phyloP scores from a whole-genome alignment of 1,140 invertebrate species.

The Drosophila dunni region DNA sequence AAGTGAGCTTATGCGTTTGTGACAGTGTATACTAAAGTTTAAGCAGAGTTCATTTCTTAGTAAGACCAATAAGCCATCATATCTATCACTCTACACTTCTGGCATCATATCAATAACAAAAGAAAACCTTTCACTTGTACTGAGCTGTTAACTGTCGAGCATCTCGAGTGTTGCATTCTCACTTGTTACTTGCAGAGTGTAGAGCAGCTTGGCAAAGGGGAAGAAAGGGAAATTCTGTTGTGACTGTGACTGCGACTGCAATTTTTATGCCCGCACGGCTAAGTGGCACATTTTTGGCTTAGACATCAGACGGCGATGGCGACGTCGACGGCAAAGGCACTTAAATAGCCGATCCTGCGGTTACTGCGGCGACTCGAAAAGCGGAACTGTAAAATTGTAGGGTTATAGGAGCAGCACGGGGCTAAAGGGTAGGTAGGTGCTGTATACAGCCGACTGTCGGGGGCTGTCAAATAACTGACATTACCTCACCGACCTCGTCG shows the following conservation, averaged over 20 bases:
- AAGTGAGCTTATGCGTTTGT: no score
- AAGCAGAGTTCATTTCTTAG: no score
- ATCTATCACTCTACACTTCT: no score
- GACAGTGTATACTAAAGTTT: no score
- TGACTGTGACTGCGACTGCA: conserved; percentile 28
- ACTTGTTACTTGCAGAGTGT: no score
- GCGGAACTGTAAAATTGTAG: conserved; percentile 10
- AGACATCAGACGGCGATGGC: conserved; percentile 63
- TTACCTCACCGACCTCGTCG: conserved; percentile 64
- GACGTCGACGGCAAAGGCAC: conserved; percentile 56
- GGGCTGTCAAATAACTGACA: conserved; percentile 80
- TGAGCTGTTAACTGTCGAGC: no score
- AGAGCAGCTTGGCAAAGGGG: not conserved
- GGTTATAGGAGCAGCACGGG: not conserved
- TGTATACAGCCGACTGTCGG: conserved; percentile 57
- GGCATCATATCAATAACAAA: no score
- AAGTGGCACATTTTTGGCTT: conserved; percentile 78
- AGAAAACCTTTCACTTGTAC: no score
- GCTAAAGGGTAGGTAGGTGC: no score
- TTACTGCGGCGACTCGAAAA: conserved; percentile 45
- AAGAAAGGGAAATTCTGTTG: not conserved
- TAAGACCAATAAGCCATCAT: no score
- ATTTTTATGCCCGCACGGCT: conserved; percentile 71
- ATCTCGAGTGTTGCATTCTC: no score
- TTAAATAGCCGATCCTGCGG: conserved; percentile 47